Evolutionary conservation across 1,140 invertebrate species (phyloP), one percentile per base, ranked within the genome.

Genomic region (Heliconius hewitsoni): DNA sequence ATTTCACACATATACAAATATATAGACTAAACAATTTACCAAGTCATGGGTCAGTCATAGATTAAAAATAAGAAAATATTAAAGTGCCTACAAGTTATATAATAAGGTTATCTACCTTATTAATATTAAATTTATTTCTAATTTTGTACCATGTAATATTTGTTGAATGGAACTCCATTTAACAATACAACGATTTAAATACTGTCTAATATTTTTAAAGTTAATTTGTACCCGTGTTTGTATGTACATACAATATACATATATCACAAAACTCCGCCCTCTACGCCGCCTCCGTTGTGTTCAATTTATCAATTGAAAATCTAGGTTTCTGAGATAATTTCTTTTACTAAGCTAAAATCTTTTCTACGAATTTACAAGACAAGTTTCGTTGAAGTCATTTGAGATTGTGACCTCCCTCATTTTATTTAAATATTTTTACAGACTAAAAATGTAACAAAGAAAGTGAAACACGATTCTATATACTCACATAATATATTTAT

Each of bases 211-310:
- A 16, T 52, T 52, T 52, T 30, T 66, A 27, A 16, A 66, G 9
- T 66, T 13, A 66, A 27, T 27, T 66, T 30, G 27, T 30, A 66
- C 60, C 13, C 23, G n/a, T 66, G 60, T 66, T 6, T 5, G 13
- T 30, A 5, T 30, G 60, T 66, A 66, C 60, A 66, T 30, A 66
- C 60, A 79, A 52, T 52, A 60, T 60, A 60, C 55, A 66, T 79
- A 79, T 79, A 79, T 74, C 78, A 79, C 73, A 34, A n/a, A 55
- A 66, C 42, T 39, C 73, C 78, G 78, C 78, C 78, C 73, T 71
- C 23, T 70, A 73, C 16, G 42, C 57, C 78, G 73, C 78, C 78
- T 74, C 55, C 73, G 60, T 70, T 73, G 18, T 79, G 78, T 79
- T 74, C 42, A 46, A 27, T 23, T 74, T 79, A 78, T 78, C 77